Percentiles rank a stretch among this genome's conserved stretches.
Conservation (phyloP, 92 coral and sea anemone genomes). For the Siderastrea siderea region DNA sequence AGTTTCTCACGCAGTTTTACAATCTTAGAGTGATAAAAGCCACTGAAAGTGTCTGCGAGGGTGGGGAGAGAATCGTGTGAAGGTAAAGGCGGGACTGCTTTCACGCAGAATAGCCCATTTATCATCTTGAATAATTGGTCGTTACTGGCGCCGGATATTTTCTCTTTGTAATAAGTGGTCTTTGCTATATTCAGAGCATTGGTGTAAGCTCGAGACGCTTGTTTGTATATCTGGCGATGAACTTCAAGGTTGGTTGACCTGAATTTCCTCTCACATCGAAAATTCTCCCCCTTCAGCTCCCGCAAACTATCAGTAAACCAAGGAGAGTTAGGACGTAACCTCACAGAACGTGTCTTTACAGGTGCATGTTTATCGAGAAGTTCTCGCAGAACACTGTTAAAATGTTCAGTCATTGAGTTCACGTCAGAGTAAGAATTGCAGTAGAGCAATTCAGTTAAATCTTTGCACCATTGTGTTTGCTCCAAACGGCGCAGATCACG, state of each 20-base stretch:
- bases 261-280: constrained; percentile 22
- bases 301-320: constrained; percentile 50
- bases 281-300: constrained; percentile 19
- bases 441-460: not conserved
- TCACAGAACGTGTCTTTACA: not conserved
- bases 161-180: too few species aligned
- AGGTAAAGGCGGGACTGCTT: too few species aligned
- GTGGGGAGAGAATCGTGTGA: too few species aligned
- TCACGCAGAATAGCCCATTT: too few species aligned
- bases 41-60: too few species aligned
- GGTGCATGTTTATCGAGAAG: constrained; percentile 36
- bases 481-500: not conserved
- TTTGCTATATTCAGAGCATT: constrained; percentile 29
- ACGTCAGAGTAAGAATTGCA: not conserved
- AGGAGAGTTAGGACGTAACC: constrained; percentile 44
- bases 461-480: not conserved
- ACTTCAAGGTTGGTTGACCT: constrained; percentile 19
- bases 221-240: constrained; percentile 41
- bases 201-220: constrained; percentile 15
- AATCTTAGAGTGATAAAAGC: too few species aligned
- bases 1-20: too few species aligned
- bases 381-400: not conserved
- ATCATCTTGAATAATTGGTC: too few species aligned
- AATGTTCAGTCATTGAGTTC: not conserved
- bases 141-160: too few species aligned